These are phyloP conservation scores for Sinocyclocheilus anshuiensis DNA, from an alignment of 2,113 vertebrate species.

Conservation along the genomic window DNA sequence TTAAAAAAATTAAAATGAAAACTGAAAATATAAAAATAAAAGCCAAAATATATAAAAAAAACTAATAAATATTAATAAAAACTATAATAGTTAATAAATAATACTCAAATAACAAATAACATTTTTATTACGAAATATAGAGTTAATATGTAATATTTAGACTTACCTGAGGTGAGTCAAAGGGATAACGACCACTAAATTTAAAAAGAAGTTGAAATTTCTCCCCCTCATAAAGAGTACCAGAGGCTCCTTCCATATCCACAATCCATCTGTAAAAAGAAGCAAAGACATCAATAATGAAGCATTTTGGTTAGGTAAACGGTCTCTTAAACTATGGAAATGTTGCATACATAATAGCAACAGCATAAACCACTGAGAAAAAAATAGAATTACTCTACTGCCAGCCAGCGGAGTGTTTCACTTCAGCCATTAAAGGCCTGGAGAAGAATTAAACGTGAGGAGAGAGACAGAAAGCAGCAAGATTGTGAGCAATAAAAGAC, in stretches of 20 bases:
- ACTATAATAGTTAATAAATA: too few relatives aligned
- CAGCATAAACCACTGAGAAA: not conserved
- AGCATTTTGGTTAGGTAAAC: not conserved
- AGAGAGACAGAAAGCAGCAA: not conserved
- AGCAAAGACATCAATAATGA: not conserved
- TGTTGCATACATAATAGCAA: not conserved
- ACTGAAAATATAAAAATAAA: not conserved
- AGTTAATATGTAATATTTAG: not conserved
- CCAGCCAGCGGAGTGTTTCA: not conserved
- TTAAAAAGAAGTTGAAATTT: constrained; percentile 99
- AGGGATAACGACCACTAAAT: constrained; percentile 98
- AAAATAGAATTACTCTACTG: not conserved
- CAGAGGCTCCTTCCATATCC: constrained; percentile 98
- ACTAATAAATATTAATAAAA: too few relatives aligned
- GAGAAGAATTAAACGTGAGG: not conserved
- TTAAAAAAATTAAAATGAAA: not conserved
- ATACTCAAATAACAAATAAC: not conserved
- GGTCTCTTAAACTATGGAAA: not conserved
- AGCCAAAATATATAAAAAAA: too few relatives aligned
- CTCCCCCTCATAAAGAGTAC: constrained; percentile 98
- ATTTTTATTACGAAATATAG: not conserved
- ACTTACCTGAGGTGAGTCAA: constrained; percentile 98
- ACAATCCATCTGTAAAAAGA: constrained; percentile 89
- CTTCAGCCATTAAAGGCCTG: not conserved
- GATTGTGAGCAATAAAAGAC: not conserved